Conservation (phyloP, 2,888 invertebrate species). For the Erynnis tages region DNA sequence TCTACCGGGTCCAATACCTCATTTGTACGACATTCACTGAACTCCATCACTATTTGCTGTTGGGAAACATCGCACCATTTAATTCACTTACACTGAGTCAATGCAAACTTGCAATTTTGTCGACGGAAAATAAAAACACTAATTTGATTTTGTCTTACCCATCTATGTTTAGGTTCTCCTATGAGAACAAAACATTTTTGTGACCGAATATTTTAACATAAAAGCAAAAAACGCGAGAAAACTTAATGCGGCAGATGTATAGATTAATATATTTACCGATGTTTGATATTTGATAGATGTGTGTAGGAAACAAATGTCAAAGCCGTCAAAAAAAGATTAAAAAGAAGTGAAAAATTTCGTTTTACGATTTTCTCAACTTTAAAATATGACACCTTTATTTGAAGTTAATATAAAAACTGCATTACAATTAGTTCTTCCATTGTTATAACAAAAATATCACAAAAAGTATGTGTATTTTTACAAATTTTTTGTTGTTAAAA, state of each 20-base stretch:
- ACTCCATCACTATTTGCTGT: slow-evolving; percentile 78
- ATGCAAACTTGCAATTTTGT: slow-evolving; percentile 36
- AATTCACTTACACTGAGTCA: slow-evolving; percentile 43
- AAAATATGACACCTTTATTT: too few relatives aligned
- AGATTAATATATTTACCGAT: slow-evolving; percentile 3
- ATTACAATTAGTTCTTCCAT: too few relatives aligned
- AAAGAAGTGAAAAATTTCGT: too few relatives aligned
- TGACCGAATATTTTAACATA: slow-evolving; percentile 32
- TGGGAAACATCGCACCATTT: slow-evolving; percentile 53
- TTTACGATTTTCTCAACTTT: too few relatives aligned
- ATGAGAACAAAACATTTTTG: slow-evolving; percentile 73
- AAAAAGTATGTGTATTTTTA: too few relatives aligned
- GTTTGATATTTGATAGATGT: neutral
- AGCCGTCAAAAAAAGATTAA: slow-evolving; percentile 37
- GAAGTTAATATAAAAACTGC: too few relatives aligned
- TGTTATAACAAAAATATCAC: too few relatives aligned
- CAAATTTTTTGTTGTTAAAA: too few relatives aligned
- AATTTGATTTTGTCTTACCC: slow-evolving; percentile 58
- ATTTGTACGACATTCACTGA: slow-evolving; percentile 68
- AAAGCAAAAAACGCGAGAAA: slow-evolving; percentile 15
- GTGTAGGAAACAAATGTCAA: slow-evolving; percentile 47
- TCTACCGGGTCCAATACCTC: slow-evolving; percentile 70
- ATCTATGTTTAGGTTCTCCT: slow-evolving; percentile 75
- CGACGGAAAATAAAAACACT: slow-evolving; percentile 37
- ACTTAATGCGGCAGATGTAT: slow-evolving; percentile 13